A percentile compares a stretch with the other conserved stretches of the same genome.
Evolutionary conservation across 2,797 vertebrate genomes (phyloP).

Genomic region (Loris lydekkerianus): DNA sequence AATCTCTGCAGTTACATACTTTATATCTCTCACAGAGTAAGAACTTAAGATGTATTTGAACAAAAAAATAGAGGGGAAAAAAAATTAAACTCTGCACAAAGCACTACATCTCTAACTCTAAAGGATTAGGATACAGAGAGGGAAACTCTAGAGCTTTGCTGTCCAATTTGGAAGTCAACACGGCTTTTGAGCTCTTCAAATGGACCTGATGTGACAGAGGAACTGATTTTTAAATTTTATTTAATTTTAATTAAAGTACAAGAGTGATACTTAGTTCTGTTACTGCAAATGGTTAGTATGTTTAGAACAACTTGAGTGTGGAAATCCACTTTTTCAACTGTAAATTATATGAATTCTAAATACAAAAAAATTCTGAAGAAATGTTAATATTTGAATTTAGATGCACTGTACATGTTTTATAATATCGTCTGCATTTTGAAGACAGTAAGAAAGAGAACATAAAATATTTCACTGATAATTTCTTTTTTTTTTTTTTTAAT

Average conservation of each 20-base stretch:
- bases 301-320: not conserved
- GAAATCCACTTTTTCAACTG: not conserved
- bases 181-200: not conserved
- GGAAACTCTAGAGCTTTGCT: not conserved
- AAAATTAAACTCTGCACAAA: not conserved
- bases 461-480: constrained; percentile 17
- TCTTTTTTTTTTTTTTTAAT: too few relatives aligned
- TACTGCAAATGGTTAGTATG: constrained; percentile 1
- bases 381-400: not conserved
- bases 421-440: not conserved
- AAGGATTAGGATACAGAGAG: not conserved
- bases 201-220: not conserved
- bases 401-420: not conserved
- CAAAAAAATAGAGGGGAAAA: not conserved
- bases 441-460: not conserved
- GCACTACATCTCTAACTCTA: not conserved
- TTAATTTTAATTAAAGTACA: not conserved
- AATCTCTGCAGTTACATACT: not conserved
- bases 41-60: not conserved
- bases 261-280: not conserved
- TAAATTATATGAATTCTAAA: constrained; percentile 13
- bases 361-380: not conserved
- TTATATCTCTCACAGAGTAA: not conserved
- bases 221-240: not conserved
- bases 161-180: not conserved